Conservation (phyloP, 2,888 invertebrate genomes). For the Cerastis leucographa region DNA sequence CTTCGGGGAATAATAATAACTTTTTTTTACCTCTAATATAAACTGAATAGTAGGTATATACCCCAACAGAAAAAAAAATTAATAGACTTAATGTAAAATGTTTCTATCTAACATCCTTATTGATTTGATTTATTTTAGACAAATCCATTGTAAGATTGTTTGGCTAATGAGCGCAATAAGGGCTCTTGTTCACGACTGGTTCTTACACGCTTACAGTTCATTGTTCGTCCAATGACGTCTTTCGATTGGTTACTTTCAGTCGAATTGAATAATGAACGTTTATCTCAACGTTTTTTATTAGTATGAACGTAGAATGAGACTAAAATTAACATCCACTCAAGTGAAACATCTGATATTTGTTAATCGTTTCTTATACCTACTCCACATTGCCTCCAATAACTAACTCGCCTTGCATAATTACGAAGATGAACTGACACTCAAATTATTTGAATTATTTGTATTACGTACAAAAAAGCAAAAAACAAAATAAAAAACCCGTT, state of each 20-base stretch:
- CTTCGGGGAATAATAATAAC: no score
- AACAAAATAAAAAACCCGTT: background rate
- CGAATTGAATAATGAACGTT: background rate
- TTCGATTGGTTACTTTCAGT: background rate
- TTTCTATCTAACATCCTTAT: background rate
- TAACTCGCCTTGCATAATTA: background rate
- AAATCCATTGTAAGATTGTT: background rate
- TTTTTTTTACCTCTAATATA: no score
- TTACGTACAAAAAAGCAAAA: background rate
- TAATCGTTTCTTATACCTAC: background rate
- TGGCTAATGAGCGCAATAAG: background rate
- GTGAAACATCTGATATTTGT: background rate
- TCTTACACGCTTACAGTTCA: background rate
- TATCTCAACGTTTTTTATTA: background rate
- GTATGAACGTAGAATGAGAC: background rate
- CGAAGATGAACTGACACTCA: conserved; percentile 29
- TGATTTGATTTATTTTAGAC: conserved; percentile 11
- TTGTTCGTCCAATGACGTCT: background rate
- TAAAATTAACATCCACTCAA: background rate
- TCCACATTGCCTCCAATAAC: no score
- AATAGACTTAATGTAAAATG: background rate
- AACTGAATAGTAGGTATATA: background rate
- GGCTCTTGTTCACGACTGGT: background rate
- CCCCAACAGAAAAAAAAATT: background rate
- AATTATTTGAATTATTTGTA: background rate